These are phyloP conservation scores for Pteria penguin DNA, from an alignment of 2,888 invertebrate species.

Conservation along the genomic window DNA sequence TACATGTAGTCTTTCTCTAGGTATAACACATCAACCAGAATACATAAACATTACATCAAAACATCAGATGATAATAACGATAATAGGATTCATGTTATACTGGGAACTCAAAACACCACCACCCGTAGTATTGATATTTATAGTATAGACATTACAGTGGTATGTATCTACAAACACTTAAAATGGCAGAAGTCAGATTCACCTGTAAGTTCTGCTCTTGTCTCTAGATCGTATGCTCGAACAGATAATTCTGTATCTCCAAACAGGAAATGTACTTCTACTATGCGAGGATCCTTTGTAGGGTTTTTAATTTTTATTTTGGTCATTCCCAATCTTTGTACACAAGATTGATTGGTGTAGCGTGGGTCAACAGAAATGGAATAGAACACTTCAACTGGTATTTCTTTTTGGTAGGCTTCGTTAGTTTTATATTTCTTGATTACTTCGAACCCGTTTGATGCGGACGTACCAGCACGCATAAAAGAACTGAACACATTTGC, in stretches of 20 bases:
- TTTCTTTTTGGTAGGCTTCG: conserved; percentile 3
- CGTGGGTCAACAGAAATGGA: conserved; percentile 1
- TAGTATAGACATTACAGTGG: too few species aligned
- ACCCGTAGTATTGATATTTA: too few species aligned
- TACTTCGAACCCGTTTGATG: conserved; percentile 21
- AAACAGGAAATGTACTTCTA: conserved; percentile 39
- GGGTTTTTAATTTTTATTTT: conserved; percentile 37
- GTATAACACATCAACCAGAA: too few species aligned
- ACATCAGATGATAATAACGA: too few species aligned
- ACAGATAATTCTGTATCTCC: conserved; percentile 47
- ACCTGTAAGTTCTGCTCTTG: too few species aligned
- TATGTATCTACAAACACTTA: too few species aligned
- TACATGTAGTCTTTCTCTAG: too few species aligned
- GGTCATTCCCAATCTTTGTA: conserved; percentile 36
- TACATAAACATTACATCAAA: too few species aligned
- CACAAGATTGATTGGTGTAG: conserved; percentile 43
- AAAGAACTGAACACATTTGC: conserved; percentile 38
- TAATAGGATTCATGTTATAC: too few species aligned
- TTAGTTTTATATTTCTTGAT: conserved; percentile 32
- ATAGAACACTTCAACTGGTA: conserved; percentile 26
- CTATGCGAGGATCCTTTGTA: conserved; percentile 9
- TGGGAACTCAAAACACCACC: too few species aligned
- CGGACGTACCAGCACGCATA: conserved; percentile 38
- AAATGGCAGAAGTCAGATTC: too few species aligned
- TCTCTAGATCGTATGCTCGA: conserved; percentile 31